These are phyloP conservation scores for Pseudotriccus pelzelni DNA, from an alignment of 2,797 vertebrate genomes.

Conservation along the genomic window DNA sequence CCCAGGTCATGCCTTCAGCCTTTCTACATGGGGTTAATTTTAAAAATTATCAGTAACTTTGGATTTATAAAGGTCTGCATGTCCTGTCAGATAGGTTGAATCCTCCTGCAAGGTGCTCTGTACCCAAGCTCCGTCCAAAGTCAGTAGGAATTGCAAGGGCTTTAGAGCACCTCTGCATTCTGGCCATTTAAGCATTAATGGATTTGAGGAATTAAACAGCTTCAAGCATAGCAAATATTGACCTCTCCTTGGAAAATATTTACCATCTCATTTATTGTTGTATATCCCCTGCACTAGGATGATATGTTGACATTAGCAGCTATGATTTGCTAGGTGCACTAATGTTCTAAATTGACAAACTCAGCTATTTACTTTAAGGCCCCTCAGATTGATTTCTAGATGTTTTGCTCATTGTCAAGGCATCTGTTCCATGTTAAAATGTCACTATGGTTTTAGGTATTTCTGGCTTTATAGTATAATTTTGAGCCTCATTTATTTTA, in stretches of 20 bases:
- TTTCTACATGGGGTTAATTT: neutral
- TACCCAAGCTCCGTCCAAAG: neutral
- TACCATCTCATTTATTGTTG: conserved; percentile 52
- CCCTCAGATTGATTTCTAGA: conserved; percentile 18
- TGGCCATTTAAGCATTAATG: conserved; percentile 18
- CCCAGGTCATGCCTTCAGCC: neutral
- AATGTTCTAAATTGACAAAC: conserved; percentile 45
- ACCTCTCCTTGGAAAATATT: conserved; percentile 61
- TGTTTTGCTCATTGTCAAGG: neutral
- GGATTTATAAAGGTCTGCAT: neutral
- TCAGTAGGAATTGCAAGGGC: neutral
- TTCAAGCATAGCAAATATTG: conserved; percentile 61
- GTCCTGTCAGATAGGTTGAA: neutral
- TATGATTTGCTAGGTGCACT: conserved; percentile 41
- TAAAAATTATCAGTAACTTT: neutral
- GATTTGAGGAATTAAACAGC: conserved; percentile 60
- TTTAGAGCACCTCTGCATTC: neutral
- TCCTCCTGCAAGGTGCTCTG: neutral
- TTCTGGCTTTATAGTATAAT: conserved; percentile 33
- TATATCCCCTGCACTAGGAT: neutral
- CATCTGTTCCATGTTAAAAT: conserved; percentile 7
- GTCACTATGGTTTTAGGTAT: neutral
- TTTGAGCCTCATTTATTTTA: conserved; percentile 47
- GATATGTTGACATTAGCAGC: conserved; percentile 42
- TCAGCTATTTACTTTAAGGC: conserved; percentile 29